Conservation (phyloP, 2,888 invertebrate genomes). For the Arenicola marina region DNA sequence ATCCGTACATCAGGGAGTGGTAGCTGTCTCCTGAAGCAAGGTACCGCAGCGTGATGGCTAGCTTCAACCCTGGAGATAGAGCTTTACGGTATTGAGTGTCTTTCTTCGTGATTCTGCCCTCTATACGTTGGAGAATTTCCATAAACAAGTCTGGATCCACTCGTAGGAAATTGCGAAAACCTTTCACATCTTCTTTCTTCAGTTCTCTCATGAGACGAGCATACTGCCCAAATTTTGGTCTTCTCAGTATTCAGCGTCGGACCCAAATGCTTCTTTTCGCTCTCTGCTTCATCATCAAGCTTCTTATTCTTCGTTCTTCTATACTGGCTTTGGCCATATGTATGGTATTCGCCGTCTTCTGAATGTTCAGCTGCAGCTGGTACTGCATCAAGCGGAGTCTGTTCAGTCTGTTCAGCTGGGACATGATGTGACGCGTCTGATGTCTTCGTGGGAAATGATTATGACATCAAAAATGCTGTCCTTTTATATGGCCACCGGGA, state of each 20-base stretch:
- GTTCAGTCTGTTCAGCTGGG: too few species aligned
- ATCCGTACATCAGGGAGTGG: constrained; percentile 11
- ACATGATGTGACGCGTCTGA: too few species aligned
- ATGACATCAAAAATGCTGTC: too few species aligned
- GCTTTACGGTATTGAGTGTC: not conserved
- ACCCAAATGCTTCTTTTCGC: constrained; percentile 9
- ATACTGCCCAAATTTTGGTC: constrained; percentile 10
- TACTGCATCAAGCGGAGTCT: too few species aligned
- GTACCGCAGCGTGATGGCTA: constrained; percentile 21
- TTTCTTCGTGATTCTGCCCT: constrained; percentile 1
- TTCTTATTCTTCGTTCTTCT: not conserved
- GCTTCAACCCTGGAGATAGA: constrained; percentile 15
- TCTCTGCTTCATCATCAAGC: not conserved
- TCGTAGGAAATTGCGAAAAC: constrained; percentile 7
- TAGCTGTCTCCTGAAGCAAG: constrained; percentile 20
- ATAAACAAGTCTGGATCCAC: constrained; percentile 10
- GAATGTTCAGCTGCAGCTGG: too few species aligned
- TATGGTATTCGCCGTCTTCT: too few species aligned
- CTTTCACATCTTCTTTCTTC: constrained; percentile 4
- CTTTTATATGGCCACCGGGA: too few species aligned
- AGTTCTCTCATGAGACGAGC: constrained; percentile 9
- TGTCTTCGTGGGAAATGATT: too few species aligned
- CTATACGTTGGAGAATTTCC: constrained; percentile 3
- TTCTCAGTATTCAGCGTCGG: constrained; percentile 5
- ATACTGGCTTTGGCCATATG: too few species aligned